Base-by-base conservation (phyloP, 2,888 invertebrate genomes). In the Hirtodrosophila trivittata region DNA sequence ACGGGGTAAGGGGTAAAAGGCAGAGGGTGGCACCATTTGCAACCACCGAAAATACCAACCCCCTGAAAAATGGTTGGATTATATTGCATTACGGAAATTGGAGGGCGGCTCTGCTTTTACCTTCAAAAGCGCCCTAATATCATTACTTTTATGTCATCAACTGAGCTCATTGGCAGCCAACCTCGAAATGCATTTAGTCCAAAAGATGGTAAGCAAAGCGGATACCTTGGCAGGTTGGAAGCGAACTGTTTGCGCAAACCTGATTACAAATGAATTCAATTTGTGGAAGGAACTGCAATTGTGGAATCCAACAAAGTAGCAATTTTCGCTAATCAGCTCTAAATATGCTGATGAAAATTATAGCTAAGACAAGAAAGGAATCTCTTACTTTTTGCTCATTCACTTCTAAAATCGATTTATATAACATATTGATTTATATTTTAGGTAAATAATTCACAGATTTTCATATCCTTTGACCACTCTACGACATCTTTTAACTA, bases 121-220 rank as follows among this genome's bases (percentile, higher is more conserved):
- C 57, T 60, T 54, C 41, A 50, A 52, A 57, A 38, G 41, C 18
- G 45, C 46, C 57, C 38, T 71, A 71, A 70, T 71, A 13, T 47
- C 66, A 70, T 70, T 70, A 70, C 70, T 54, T 70, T 70, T 70
- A 70, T 70, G 69, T 70, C 66, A 70, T 70, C 70, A 70, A 35
- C 70, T 38, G 39, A 70, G 70, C 69, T 55, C 50, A 50, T 42
- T 55, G 59, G 41, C 32, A 51, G 50, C 42, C 49, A 59, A 21
- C 49, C 65, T 39, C 49, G 41, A 45, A 59, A 54, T 65, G 66
- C 66, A 70, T 46, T 59, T 52, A 33, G 26, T 13, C 13, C n/a
- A 18, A 37, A 21, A 38, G 43, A 21, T 47, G 56, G 13, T 10
- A 49, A n/a, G 16, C 10, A 32, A 25, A 25, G 28, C 16, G 18